Conservation (phyloP, 2,113 vertebrate genomes). For the Cyphomyrus plagiostoma region DNA sequence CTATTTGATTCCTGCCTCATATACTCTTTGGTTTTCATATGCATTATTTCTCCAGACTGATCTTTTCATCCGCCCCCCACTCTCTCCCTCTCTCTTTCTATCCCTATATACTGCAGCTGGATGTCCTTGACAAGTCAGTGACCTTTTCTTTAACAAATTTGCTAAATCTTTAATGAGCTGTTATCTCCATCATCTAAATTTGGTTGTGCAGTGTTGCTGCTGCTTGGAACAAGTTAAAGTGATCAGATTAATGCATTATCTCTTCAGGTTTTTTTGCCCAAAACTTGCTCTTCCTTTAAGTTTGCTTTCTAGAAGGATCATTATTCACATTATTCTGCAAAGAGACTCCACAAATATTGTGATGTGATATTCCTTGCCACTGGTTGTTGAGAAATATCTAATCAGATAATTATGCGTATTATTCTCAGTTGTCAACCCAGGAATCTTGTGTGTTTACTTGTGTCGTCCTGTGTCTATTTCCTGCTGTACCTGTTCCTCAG, state of each 20-base stretch:
- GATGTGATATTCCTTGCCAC: neutral
- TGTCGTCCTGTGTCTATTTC: neutral
- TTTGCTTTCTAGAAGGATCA: neutral
- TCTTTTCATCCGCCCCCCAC: constrained; percentile 26
- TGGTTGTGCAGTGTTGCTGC: neutral
- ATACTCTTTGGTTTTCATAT: constrained; percentile 20
- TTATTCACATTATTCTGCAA: neutral
- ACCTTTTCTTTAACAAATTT: constrained; percentile 39
- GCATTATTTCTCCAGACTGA: constrained; percentile 26
- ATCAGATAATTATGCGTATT: neutral
- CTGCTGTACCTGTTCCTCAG: constrained; percentile 40
- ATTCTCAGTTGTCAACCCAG: neutral
- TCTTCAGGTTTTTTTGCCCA: neutral
- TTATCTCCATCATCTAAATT: neutral
- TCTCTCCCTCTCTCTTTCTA: constrained; percentile 24
- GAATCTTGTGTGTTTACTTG: constrained; percentile 15
- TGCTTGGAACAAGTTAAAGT: neutral
- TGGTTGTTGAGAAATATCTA: neutral
- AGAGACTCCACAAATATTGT: neutral
- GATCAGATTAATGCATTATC: neutral
- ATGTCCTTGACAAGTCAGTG: constrained; percentile 94
- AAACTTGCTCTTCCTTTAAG: neutral
- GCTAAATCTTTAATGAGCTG: neutral
- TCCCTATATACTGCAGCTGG: constrained; percentile 67
- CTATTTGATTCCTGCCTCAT: constrained; percentile 16